Evolutionary conservation across 2,113 vertebrate species (phyloP).

Genomic region (Tricholaema leucomelas): DNA sequence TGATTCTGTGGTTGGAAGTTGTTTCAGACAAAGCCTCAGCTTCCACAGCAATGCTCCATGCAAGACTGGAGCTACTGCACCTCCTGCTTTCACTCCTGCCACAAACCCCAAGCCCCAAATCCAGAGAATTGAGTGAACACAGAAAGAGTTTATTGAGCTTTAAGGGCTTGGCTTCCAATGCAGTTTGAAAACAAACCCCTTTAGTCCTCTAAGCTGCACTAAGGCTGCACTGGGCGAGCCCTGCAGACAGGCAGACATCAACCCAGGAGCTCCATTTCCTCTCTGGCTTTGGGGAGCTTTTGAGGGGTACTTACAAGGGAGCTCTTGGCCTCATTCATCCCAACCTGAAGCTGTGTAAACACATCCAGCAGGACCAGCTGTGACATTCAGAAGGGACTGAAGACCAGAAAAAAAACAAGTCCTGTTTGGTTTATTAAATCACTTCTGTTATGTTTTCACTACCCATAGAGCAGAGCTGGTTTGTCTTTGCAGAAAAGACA

Average conservation of each 20-base stretch:
- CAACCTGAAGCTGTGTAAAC: neutral
- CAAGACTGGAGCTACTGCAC: neutral
- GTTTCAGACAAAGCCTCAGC: neutral
- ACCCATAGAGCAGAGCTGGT: neutral
- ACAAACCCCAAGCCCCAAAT: neutral
- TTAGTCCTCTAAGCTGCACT: neutral
- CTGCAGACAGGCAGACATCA: neutral
- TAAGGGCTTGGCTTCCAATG: neutral
- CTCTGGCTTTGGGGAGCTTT: constrained; percentile 34
- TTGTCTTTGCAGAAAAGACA: neutral
- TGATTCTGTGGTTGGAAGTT: neutral
- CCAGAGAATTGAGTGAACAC: neutral
- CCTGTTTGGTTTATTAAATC: neutral
- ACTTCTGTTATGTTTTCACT: neutral
- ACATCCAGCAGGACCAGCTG: neutral
- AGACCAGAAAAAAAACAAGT: neutral
- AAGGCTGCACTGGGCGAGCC: constrained; percentile 6
- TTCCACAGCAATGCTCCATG: neutral
- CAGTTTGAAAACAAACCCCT: constrained; percentile 32
- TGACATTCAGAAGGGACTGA: neutral
- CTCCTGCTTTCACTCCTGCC: neutral
- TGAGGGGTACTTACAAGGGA: constrained; percentile 5
- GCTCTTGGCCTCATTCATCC: neutral
- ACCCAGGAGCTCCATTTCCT: constrained; percentile 15
- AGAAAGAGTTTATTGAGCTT: neutral